phyloP scores from a whole-genome alignment of 2,888 invertebrate genomes.

The Plusia festucae region DNA sequence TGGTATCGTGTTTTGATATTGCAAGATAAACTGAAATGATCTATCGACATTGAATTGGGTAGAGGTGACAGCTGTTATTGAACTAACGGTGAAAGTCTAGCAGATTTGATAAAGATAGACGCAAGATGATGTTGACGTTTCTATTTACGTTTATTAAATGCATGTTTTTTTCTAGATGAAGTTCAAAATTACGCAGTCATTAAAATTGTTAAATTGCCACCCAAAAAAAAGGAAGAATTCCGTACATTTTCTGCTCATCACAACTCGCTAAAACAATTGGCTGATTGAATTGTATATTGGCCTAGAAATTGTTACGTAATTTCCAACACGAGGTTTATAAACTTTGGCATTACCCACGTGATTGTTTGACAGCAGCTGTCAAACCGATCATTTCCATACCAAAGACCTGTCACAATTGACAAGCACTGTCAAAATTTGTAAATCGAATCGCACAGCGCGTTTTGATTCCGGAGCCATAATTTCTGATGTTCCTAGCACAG shows the following conservation, averaged over 20 bases:
- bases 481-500: too few relatives aligned
- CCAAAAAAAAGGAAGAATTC: too few relatives aligned
- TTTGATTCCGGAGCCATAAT: neutral
- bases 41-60: slow-evolving; percentile 32
- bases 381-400: neutral
- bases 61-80: slow-evolving; percentile 36
- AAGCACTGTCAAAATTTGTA: neutral
- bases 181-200: too few relatives aligned
- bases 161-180: neutral
- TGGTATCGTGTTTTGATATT: slow-evolving; percentile 16
- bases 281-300: neutral
- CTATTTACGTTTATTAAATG: neutral
- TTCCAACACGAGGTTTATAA: neutral
- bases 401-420: slow-evolving; percentile 1
- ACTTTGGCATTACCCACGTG: neutral
- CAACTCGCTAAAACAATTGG: too few relatives aligned
- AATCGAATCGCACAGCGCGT: neutral
- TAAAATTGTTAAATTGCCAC: too few relatives aligned
- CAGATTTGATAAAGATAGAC: neutral
- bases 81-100: slow-evolving; percentile 22
- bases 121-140: neutral
- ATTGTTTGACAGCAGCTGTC: slow-evolving; percentile 1
- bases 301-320: neutral
- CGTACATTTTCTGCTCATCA: neutral
- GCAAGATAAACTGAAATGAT: neutral